Evolutionary conservation across 2,113 vertebrate species (phyloP).

Genomic region (Australoheros scitulus): DNA sequence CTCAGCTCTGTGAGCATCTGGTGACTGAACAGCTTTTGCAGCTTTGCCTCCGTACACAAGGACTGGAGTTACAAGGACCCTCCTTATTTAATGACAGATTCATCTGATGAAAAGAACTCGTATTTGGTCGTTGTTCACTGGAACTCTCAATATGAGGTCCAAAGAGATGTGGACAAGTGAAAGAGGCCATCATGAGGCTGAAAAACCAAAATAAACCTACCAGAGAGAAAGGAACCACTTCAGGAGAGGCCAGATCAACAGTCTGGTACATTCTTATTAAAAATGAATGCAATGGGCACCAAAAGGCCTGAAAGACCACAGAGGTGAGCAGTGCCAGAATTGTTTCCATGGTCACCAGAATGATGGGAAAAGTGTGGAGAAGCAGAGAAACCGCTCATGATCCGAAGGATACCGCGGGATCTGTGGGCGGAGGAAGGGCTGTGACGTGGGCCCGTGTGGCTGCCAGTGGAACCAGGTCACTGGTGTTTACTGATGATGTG

Average conservation of each 20-base stretch:
- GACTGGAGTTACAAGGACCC: no score
- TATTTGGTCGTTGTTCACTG: not conserved
- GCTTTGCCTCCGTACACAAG: not conserved
- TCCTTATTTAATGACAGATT: not conserved
- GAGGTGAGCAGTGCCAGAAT: not conserved
- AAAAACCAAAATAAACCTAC: not conserved
- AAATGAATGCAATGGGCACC: not conserved
- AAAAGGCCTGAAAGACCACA: not conserved
- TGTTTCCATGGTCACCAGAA: not conserved
- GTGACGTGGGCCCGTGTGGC: not conserved
- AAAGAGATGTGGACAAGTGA: not conserved
- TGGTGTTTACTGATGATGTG: not conserved
- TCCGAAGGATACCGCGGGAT: not conserved
- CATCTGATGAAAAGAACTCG: no score
- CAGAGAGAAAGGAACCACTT: not conserved
- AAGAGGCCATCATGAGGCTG: rapidly evolving
- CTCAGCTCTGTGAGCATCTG: no score
- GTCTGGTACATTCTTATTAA: not conserved
- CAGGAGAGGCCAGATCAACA: rapidly evolving
- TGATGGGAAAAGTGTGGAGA: rapidly evolving
- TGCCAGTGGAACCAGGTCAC: not conserved
- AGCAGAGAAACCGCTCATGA: not conserved
- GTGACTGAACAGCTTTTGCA: not conserved
- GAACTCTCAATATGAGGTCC: not conserved
- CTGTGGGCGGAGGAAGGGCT: not conserved